A percentile compares a stretch with the other conserved stretches of the same genome.
phyloP scores from a whole-genome alignment of 2,113 vertebrate genomes.

The Gymnogyps californianus region DNA sequence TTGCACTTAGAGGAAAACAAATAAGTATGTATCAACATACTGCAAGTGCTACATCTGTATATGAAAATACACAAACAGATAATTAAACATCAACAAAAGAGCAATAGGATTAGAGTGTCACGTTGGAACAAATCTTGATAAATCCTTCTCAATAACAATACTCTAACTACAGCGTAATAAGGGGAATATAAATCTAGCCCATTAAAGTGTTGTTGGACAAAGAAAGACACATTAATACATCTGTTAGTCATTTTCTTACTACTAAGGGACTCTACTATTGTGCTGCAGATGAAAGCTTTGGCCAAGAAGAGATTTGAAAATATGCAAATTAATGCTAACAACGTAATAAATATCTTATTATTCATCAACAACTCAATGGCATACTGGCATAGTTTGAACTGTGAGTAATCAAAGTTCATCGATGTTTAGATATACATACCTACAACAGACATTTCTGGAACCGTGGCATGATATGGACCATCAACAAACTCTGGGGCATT shows the following conservation, averaged over 20 bases:
- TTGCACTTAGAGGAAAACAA: slow-evolving; percentile 30
- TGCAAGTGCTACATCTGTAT: slow-evolving; percentile 15
- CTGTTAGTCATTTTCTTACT: slow-evolving; percentile 51
- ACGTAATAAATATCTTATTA: slow-evolving; percentile 56
- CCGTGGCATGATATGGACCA: slow-evolving; percentile 89
- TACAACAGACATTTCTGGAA: slow-evolving; percentile 95
- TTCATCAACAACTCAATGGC: background rate
- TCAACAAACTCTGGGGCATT: slow-evolving; percentile 93
- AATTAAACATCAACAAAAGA: slow-evolving; percentile 74
- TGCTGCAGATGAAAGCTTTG: slow-evolving; percentile 27
- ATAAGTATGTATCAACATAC: slow-evolving; percentile 8
- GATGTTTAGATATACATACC: slow-evolving; percentile 77
- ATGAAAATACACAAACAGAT: slow-evolving; percentile 67
- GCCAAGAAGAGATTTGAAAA: slow-evolving; percentile 66
- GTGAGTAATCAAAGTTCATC: background rate
- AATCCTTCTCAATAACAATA: slow-evolving; percentile 67
- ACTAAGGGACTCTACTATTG: slow-evolving; percentile 39
- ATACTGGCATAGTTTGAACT: background rate
- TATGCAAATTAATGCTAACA: slow-evolving; percentile 67
- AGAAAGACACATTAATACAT: slow-evolving; percentile 65
- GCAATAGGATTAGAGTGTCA: slow-evolving; percentile 68
- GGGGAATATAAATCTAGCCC: slow-evolving; percentile 66
- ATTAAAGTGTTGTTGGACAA: slow-evolving; percentile 60
- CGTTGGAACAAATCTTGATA: slow-evolving; percentile 74
- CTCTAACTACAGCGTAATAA: slow-evolving; percentile 28